Conservation (phyloP, 2,888 invertebrate species). For the Pseudolycoriella hygida region DNA sequence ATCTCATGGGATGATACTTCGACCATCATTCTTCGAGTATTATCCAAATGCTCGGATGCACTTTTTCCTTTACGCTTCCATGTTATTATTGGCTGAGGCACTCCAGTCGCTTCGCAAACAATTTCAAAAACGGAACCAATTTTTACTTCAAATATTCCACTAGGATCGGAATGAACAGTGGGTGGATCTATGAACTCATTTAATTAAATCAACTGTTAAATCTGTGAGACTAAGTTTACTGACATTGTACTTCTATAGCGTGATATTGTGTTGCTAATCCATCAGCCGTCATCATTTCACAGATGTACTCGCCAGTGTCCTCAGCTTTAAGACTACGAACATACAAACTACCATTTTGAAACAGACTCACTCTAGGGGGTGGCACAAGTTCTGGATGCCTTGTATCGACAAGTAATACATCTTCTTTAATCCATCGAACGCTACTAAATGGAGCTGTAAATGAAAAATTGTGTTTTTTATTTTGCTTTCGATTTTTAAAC, state of each 20-base stretch:
- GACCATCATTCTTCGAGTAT: conserved; percentile 21
- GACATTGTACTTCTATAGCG: conserved; percentile 62
- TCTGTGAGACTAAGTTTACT: conserved; percentile 23
- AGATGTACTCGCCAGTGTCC: conserved; percentile 37
- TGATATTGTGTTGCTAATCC: conserved; percentile 39
- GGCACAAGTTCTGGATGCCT: conserved; percentile 30
- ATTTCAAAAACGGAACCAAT: conserved; percentile 59
- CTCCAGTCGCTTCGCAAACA: conserved; percentile 51
- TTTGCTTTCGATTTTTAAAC: too few species aligned
- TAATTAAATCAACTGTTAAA: conserved; percentile 1
- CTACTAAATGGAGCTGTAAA: conserved; percentile 35
- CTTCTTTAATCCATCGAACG: conserved; percentile 55
- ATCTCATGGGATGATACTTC: conserved; percentile 36
- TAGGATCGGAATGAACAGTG: conserved; percentile 41
- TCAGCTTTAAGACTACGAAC: conserved; percentile 30
- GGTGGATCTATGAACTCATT: conserved; percentile 40
- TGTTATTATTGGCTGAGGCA: conserved; percentile 51
- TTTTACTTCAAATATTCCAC: conserved; percentile 51
- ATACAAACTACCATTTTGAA: conserved; percentile 54
- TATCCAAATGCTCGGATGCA: conserved; percentile 16
- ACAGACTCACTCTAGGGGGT: conserved; percentile 41
- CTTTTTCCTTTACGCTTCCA: conserved; percentile 41
- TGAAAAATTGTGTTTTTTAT: too few species aligned
- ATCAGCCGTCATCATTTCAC: conserved; percentile 28
- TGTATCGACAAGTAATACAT: conserved; percentile 43